Evolutionary conservation across 2,888 invertebrate genomes (phyloP).

Genomic region (Brachyptera putata): DNA sequence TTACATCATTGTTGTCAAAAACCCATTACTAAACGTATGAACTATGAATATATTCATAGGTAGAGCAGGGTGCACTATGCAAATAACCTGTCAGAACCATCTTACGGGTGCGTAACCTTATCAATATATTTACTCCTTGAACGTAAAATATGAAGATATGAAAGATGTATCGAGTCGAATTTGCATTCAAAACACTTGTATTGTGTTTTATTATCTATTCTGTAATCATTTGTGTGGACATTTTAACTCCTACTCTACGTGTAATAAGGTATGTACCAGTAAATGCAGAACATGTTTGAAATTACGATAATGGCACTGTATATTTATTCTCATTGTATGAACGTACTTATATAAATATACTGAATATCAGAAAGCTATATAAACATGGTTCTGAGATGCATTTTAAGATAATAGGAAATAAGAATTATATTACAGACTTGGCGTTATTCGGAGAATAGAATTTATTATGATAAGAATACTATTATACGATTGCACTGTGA

Average conservation of each 20-base stretch:
- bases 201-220: neutral
- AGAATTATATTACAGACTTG: too few relatives aligned
- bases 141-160: slow-evolving; percentile 6
- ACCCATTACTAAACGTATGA: slow-evolving; percentile 23
- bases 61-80: slow-evolving; percentile 23
- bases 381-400: too few relatives aligned
- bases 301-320: neutral
- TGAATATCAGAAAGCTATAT: too few relatives aligned
- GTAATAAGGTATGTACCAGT: neutral
- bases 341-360: too few relatives aligned
- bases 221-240: neutral
- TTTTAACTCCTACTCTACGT: neutral
- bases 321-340: neutral
- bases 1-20: slow-evolving; percentile 24
- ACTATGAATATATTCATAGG: slow-evolving; percentile 29
- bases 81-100: slow-evolving; percentile 29
- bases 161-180: slow-evolving; percentile 13
- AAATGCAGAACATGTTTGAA: neutral
- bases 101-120: slow-evolving; percentile 20
- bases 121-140: neutral
- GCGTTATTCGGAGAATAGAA: too few relatives aligned
- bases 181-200: slow-evolving; percentile 23
- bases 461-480: too few relatives aligned
- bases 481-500: too few relatives aligned
- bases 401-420: too few relatives aligned